These are phyloP conservation scores for Dysmachus trigonus DNA, from an alignment of 2,888 invertebrate genomes.

Conservation along the genomic window DNA sequence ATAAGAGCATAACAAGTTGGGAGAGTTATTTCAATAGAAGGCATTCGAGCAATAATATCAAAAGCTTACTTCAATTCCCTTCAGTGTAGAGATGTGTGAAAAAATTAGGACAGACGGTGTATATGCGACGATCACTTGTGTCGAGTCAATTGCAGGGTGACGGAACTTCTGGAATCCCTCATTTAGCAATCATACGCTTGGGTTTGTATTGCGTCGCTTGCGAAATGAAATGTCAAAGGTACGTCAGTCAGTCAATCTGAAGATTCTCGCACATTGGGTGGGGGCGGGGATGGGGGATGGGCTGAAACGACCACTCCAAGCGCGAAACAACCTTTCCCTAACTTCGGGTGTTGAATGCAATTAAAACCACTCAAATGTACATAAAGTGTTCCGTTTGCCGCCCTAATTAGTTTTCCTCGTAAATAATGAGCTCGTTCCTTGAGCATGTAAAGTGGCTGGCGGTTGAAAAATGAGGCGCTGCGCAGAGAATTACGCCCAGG, in stretches of 20 bases:
- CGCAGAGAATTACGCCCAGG: conserved; percentile 28
- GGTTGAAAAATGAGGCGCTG: conserved; percentile 41
- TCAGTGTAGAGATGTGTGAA: neutral
- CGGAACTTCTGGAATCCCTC: neutral
- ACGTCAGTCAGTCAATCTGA: neutral
- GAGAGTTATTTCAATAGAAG: neutral
- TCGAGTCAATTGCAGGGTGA: neutral
- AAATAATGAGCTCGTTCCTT: conserved; percentile 44
- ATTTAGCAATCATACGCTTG: neutral
- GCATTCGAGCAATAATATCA: neutral
- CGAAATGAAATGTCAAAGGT: neutral
- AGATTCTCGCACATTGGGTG: neutral
- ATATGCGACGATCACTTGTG: neutral
- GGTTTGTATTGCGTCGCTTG: neutral
- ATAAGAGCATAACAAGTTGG: neutral
- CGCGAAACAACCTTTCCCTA: neutral
- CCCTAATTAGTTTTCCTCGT: conserved; percentile 45
- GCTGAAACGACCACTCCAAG: neutral
- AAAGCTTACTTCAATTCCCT: neutral
- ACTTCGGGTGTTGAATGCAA: conserved; percentile 37
- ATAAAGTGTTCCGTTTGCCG: conserved; percentile 42
- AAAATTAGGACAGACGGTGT: neutral
- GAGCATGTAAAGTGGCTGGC: conserved; percentile 34
- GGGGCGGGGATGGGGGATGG: neutral
- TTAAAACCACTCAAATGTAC: conserved; percentile 26